Percentiles rank a stretch among this genome's conserved stretches.
phyloP scores from a whole-genome alignment of 2,113 vertebrate species.

The Diadophis punctatus region DNA sequence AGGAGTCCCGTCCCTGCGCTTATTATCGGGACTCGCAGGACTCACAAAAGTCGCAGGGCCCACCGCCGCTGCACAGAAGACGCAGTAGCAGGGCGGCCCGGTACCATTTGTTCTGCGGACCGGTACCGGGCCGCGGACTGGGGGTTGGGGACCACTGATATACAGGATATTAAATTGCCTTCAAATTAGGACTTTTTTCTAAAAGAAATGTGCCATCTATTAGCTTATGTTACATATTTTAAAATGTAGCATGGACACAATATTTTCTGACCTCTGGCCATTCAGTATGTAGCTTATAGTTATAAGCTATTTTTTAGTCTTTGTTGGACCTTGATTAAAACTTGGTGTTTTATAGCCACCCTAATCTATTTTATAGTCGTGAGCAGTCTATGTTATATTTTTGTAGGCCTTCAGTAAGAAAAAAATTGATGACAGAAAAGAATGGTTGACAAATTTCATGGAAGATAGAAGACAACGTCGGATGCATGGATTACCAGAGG shows the following conservation, averaged over 20 bases:
- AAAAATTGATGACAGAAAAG: constrained; percentile 97
- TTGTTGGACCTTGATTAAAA: neutral
- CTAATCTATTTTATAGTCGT: neutral
- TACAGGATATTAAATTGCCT: neutral
- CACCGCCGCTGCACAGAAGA: no score
- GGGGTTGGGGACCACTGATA: no score
- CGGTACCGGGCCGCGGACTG: no score
- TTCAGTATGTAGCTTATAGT: neutral
- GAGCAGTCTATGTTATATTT: constrained; percentile 40
- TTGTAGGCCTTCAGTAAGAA: constrained; percentile 97
- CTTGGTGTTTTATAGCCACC: neutral
- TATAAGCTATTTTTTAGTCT: neutral
- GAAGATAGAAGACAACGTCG: constrained; percentile 93
- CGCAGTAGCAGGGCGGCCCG: no score
- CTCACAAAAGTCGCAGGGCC: no score
- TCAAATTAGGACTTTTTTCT: neutral
- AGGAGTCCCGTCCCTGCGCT: no score
- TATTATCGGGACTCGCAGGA: no score
- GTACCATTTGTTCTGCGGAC: no score
- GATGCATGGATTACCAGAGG: constrained; percentile 94
- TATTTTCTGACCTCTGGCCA: neutral
- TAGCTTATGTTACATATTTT: neutral
- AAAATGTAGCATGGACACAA: neutral
- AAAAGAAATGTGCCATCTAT: neutral
- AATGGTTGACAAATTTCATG: constrained; percentile 99